Evolutionary conservation across 2,113 vertebrate species (phyloP), one percentile per base, ranked within the genome.

Genomic region (Monarcha castaneiventris): DNA sequence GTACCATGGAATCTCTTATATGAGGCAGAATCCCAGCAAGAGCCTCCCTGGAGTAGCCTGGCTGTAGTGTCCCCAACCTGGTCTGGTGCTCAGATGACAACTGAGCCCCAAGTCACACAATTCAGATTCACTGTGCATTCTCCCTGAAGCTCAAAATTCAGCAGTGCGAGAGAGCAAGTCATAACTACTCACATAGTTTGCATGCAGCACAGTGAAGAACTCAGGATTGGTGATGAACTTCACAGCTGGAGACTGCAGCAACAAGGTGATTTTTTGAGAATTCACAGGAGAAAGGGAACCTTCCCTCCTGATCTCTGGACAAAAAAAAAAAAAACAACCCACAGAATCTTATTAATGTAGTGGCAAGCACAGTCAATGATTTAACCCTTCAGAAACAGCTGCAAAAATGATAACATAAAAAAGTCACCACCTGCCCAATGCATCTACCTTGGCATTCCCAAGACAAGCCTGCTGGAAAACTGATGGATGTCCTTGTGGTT

Each of bases 181-280:
- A 5, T 16, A n/a, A 54, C 35, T 72, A 98, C 99, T 99, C 93
- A 99, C 99, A 94, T 99, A 99, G 97, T 99, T 99, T 93, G 98
- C 98, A 58, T 99, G 99, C 83, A 99, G 97, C 90, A 99, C 97
- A 21, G 99, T 99, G 98, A 99, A 99, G 97, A 99, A 99, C 73
- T 99, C 99, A 0, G 99, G 99, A 93, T 99, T 99, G 86, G 99
- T 99, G 97, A 99, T 98, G 95, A 99, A 99, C 97, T 99, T 99
- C 96, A 99, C 99, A 15, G 99, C 99, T 66, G 99, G 99, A 80
- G 98, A 99, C 88, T 99, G 99, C n/a, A 99, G 98, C 89, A 99
- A 97, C 87, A 99, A 97, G 80, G 98, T 99, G 96, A 99, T 98
- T 97, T 99, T 99, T 97, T 99, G 99, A 61, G 98, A 98, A 96